These are phyloP conservation scores for Tryphoninae sp. DNA, from an alignment of 2,888 invertebrate genomes.

Conservation along the genomic window DNA sequence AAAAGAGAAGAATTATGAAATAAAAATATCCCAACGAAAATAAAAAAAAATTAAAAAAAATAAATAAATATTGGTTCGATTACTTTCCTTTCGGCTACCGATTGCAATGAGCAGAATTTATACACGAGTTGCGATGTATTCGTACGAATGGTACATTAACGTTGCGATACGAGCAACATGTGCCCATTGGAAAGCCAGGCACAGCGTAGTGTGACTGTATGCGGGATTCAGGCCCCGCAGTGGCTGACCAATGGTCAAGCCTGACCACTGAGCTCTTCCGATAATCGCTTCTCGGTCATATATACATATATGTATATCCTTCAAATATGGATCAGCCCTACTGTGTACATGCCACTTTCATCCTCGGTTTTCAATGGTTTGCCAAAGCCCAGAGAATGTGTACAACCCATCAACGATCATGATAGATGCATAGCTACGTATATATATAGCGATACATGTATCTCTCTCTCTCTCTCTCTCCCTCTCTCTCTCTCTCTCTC, in stretches of 20 bases:
- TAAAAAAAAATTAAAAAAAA: too few relatives aligned
- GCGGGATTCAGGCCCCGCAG: slow-evolving; percentile 20
- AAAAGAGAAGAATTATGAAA: slow-evolving; percentile 18
- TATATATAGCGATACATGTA: not conserved
- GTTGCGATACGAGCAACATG: slow-evolving; percentile 51
- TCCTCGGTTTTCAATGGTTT: slow-evolving; percentile 46
- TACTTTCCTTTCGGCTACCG: too few relatives aligned
- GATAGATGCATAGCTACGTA: not conserved
- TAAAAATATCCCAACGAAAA: not conserved
- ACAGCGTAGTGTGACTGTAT: slow-evolving; percentile 2
- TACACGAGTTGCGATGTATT: not conserved
- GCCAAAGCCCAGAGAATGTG: slow-evolving; percentile 37
- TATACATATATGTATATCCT: slow-evolving; percentile 26
- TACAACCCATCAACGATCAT: slow-evolving; percentile 39
- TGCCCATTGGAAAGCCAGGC: slow-evolving; percentile 27
- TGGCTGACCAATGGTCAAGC: slow-evolving; percentile 54
- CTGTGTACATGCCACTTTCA: slow-evolving; percentile 45
- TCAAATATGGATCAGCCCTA: slow-evolving; percentile 35
- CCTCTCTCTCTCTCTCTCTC: too few relatives aligned
- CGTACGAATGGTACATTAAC: slow-evolving; percentile 15
- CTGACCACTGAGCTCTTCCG: slow-evolving; percentile 53
- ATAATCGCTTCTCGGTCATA: slow-evolving; percentile 54
- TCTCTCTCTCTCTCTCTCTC: too few relatives aligned
- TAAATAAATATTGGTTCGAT: too few relatives aligned
- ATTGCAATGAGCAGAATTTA: not conserved